These are phyloP conservation scores for Myotis lucifugus DNA, from an alignment of 2,113 vertebrate genomes.

Conservation along the genomic window DNA sequence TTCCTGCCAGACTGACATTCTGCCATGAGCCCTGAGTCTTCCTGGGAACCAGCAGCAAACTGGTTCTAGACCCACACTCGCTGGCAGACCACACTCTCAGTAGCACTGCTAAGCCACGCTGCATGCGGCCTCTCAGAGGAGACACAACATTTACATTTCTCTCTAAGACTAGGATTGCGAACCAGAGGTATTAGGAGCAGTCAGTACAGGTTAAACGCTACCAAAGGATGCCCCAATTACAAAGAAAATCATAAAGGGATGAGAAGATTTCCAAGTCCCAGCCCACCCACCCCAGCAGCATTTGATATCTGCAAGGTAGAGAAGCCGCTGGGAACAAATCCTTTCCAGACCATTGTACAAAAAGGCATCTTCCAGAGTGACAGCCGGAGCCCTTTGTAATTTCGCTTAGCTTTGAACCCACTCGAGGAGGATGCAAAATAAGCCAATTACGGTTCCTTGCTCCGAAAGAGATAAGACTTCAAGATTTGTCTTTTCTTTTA, in stretches of 20 bases:
- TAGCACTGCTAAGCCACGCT: accelerated
- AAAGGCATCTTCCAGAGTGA: conserved; percentile 54
- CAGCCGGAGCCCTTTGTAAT: conserved; percentile 70
- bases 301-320: conserved; percentile 50
- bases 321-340: conserved; percentile 54
- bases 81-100: not conserved
- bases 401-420: conserved; percentile 71
- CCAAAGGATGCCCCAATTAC: conserved; percentile 1
- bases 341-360: conserved; percentile 56
- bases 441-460: conserved; percentile 57
- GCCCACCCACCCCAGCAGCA: conserved; percentile 5
- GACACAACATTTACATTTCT: not conserved
- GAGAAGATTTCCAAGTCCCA: conserved; percentile 53
- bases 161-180: not conserved
- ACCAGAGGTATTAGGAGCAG: not conserved
- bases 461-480: conserved; percentile 72
- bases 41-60: not conserved
- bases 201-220: not conserved
- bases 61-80: not conserved
- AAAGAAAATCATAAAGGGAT: conserved; percentile 50
- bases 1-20: not conserved
- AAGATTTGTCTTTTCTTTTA: conserved; percentile 69
- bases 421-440: conserved; percentile 55
- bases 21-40: not conserved
- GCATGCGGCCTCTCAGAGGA: not conserved